Base-by-base conservation (phyloP, 2,888 invertebrate genomes). In the Sarcophaga subvicina region DNA sequence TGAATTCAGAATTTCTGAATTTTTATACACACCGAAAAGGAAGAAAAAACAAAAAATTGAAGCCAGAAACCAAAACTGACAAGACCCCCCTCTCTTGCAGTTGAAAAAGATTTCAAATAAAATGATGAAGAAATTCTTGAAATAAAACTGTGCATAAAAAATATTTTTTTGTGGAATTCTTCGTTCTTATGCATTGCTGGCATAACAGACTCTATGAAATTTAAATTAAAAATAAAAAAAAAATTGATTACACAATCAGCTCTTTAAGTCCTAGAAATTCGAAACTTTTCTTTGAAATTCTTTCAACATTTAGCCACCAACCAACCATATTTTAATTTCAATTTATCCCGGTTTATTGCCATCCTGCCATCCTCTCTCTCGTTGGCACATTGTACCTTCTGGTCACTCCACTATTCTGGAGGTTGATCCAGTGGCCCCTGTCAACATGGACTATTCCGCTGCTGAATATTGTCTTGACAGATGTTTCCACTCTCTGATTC, bases 111-210 rank as follows among this genome's bases (percentile, higher is more conserved):
- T 75, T 80, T 63, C 54, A 76, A 85, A 80, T 78, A 59, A 76
- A 83, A 73, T 83, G 37, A 73, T 78, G 37, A 47, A 71, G 66
- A 37, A 77, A 47, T 77, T 77, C 77, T 72, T 77, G 27, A 66
- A 66, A 72, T 63, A 66, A 77, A 64, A 66, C 12, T 69, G 17
- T 64, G 4, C 20, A 82, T 60, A 70, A 77, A 77, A 37, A 10
- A 37, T 60, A 83, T 83, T 72, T 77, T 77, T 20, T 69, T 22
- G 8, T 37, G 22, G 45, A 17, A 45, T 54, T 59, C 20, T 20
- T 73, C n/a, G 12, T 37, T 11, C 45, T 67, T 20, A 66, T 76
- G 64, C 20, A 54, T 37, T 37, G 8, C 37, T 6, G 37, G 37
- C 37, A 8, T 37, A 2, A 37, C 37, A 37, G 8, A 37, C 37